These are phyloP conservation scores for Leistus spinibarbis DNA, from an alignment of 2,888 invertebrate species.

Conservation along the genomic window DNA sequence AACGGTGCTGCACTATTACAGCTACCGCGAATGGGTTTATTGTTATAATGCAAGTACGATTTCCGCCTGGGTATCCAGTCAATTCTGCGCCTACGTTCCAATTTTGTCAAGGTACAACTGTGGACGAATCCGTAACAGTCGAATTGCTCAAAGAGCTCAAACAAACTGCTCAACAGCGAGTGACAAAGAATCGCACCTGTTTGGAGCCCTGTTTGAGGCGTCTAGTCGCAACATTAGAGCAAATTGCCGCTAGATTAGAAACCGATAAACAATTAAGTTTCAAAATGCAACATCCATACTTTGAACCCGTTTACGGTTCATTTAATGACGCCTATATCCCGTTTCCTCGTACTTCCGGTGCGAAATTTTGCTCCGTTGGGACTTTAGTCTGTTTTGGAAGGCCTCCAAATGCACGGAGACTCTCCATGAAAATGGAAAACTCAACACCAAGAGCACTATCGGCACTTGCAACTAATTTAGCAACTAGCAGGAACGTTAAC, in stretches of 20 bases:
- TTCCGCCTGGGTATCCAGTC: constrained; percentile 77
- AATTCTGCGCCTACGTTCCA: constrained; percentile 70
- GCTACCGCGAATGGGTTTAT: constrained; percentile 61
- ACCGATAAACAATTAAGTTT: constrained; percentile 53
- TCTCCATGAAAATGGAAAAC: constrained; percentile 74
- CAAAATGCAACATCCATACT: constrained; percentile 44
- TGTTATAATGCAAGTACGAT: constrained; percentile 67
- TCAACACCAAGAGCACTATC: constrained; percentile 81
- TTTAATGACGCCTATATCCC: constrained; percentile 83
- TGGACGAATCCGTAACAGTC: constrained; percentile 73
- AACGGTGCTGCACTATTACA: constrained; percentile 65
- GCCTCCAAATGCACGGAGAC: constrained; percentile 69
- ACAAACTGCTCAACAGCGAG: constrained; percentile 80
- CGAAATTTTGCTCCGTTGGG: constrained; percentile 88
- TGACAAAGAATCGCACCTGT: constrained; percentile 84
- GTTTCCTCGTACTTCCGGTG: constrained; percentile 92
- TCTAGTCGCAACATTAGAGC: constrained; percentile 68
- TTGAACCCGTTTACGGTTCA: constrained; percentile 53
- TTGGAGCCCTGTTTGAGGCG: constrained; percentile 84
- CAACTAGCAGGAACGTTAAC: constrained; percentile 48
- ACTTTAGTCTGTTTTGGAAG: constrained; percentile 82
- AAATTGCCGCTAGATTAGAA: constrained; percentile 64
- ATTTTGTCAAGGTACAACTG: constrained; percentile 62
- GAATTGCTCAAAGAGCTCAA: constrained; percentile 81
- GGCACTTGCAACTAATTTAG: constrained; percentile 64